These are phyloP conservation scores for Unio delphinus DNA, from an alignment of 2,888 invertebrate genomes.

Conservation along the genomic window DNA sequence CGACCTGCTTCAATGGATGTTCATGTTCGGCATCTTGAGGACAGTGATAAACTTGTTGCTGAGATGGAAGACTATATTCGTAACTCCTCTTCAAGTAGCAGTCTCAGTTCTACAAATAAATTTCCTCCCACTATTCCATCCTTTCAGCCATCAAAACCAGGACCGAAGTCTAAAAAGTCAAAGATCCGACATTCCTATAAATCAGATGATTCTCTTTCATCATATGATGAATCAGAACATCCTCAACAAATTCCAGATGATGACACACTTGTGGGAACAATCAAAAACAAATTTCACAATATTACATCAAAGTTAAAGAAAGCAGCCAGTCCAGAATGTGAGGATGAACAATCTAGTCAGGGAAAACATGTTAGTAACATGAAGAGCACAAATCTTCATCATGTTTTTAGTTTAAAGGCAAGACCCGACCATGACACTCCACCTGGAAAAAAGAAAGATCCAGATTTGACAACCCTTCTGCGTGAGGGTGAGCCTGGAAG, in stretches of 20 bases:
- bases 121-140: slow-evolving; percentile 47
- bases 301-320: slow-evolving; percentile 46
- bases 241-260: slow-evolving; percentile 25
- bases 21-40: slow-evolving; percentile 32
- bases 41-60: slow-evolving; percentile 56
- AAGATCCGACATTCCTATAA: slow-evolving; percentile 49
- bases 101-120: slow-evolving; percentile 33
- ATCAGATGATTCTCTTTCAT: slow-evolving; percentile 55
- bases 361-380: slow-evolving; percentile 7
- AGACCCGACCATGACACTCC: slow-evolving; percentile 10
- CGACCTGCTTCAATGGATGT: slow-evolving; percentile 39
- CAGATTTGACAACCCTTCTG: slow-evolving; percentile 44
- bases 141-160: slow-evolving; percentile 16
- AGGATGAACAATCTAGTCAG: slow-evolving; percentile 2
- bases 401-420: slow-evolving; percentile 22
- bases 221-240: slow-evolving; percentile 43
- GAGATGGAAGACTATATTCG: slow-evolving; percentile 64
- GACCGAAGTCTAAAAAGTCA: slow-evolving; percentile 18
- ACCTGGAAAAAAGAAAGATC: slow-evolving; percentile 9
- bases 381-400: slow-evolving; percentile 15
- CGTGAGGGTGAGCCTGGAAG: slow-evolving; percentile 53
- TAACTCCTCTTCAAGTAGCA: slow-evolving; percentile 39
- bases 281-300: slow-evolving; percentile 54
- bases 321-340: slow-evolving; percentile 5
- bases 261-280: slow-evolving; percentile 53